phyloP scores from a whole-genome alignment of 2,797 vertebrate species.

The Rhabdomys pumilio region DNA sequence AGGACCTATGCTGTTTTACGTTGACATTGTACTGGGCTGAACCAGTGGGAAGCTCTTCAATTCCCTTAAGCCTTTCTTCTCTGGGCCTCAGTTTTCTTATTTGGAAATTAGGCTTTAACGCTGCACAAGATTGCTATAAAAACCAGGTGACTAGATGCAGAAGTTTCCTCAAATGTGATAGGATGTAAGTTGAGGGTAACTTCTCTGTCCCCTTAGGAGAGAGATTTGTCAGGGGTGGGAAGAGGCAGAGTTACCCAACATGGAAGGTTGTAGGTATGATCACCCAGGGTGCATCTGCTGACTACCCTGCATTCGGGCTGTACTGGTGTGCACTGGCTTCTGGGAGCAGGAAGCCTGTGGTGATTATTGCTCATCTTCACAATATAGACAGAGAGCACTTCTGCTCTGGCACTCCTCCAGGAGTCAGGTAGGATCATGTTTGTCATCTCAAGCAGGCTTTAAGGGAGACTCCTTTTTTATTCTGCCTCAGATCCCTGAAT shows the following conservation, averaged over 20 bases:
- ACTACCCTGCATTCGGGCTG: constrained; percentile 49
- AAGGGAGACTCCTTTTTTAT: background rate
- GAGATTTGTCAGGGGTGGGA: background rate
- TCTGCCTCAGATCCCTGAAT: background rate
- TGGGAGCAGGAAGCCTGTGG: constrained; percentile 64
- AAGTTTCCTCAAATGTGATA: background rate
- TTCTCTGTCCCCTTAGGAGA: background rate
- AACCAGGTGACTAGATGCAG: background rate
- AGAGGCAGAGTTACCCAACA: background rate
- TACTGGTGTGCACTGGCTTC: constrained; percentile 71
- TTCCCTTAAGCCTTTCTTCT: background rate
- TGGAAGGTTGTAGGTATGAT: constrained; percentile 74
- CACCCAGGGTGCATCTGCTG: constrained; percentile 66
- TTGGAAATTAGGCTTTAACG: background rate
- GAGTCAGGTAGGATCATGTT: background rate
- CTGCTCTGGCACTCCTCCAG: background rate
- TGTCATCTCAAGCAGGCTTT: background rate
- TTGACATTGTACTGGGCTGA: background rate
- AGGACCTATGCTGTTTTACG: background rate
- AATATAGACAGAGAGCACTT: background rate
- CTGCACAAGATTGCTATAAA: background rate
- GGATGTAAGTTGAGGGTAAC: background rate
- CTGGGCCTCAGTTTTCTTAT: background rate
- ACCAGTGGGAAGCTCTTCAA: background rate
- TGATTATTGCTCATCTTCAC: background rate